phyloP scores from a whole-genome alignment of 1,140 invertebrate species.

The Lamellibrachia luymesi region DNA sequence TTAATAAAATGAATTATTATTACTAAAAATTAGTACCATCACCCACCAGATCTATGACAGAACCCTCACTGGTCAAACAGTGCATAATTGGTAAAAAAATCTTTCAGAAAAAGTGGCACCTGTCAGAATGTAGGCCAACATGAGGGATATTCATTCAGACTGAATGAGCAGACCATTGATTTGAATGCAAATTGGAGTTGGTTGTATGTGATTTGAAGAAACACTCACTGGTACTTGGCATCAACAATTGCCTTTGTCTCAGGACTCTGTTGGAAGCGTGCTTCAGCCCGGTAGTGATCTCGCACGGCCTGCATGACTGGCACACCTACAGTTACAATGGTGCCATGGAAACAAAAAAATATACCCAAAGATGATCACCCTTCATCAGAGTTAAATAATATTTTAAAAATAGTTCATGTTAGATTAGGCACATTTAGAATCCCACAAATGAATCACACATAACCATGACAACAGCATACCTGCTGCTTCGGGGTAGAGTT shows the following conservation, averaged over 20 bases:
- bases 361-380: too few species aligned
- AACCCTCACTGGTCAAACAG: too few species aligned
- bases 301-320: constrained; percentile 2
- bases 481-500: constrained; percentile 45
- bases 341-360: too few species aligned
- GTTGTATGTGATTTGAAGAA: not conserved
- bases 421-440: not conserved
- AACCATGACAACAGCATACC: not conserved
- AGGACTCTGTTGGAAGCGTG: constrained; percentile 21
- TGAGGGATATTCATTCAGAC: too few species aligned
- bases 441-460: not conserved
- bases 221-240: constrained; percentile 28
- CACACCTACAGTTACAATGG: not conserved
- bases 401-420: not conserved
- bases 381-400: too few species aligned
- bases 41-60: not conserved
- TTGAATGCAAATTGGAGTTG: too few species aligned
- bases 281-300: constrained; percentile 16
- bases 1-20: not conserved
- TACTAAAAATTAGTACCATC: not conserved
- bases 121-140: too few species aligned
- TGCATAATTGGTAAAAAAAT: too few species aligned
- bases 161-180: too few species aligned
- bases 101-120: too few species aligned
- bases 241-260: constrained; percentile 27